Evolutionary conservation across 2,797 vertebrate genomes (phyloP), one percentile per base, ranked within the genome.

Genomic region (Acomys russatus): DNA sequence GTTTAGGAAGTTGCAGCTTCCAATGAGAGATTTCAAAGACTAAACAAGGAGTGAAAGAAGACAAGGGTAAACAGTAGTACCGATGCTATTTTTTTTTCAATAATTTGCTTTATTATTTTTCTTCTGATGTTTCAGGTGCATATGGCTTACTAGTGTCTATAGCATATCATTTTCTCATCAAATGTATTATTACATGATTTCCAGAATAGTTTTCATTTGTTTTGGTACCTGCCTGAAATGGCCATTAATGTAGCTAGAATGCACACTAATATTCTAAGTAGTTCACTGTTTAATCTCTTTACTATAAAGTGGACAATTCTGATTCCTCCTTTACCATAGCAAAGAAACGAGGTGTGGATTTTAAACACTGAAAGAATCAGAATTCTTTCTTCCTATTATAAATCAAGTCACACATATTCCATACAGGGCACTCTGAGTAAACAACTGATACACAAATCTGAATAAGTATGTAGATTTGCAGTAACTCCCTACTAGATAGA

Each of bases 151-250:
- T 64, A 63, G 23, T 88, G 80, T 85, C 33, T 63, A 38, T 54
- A 80, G 9, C 30, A 74, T 12, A 18, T 80, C 68, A 44, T 33
- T n/a, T 92, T 95, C 30, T 92, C 74, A 88, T 64, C 35, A 77
- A 88, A 38, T 11, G 30, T 14, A 76, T 49, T 49, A 38, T 94
- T 78, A 86, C 54, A 87, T 88, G 30, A 90, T 56, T 88, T 64
- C 70, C 66, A 83, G 9, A 23, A 66, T 38, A 90, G n/a, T 74
- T 90, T 90, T 70, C 25, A 11, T 89, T 84, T 33, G 90, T 89
- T 70, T 89, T 44, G 20, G 18, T 22, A 44, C 56, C 71, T 28
- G 91, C 28, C 23, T 86, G 14, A 49, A 79, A 76, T 79, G 9
- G 12, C 56, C 68, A 88, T 88, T 51, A 44, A 79, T 28, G 20